phyloP scores from a whole-genome alignment of 1,140 invertebrate genomes.

The Solenopsis invicta region DNA sequence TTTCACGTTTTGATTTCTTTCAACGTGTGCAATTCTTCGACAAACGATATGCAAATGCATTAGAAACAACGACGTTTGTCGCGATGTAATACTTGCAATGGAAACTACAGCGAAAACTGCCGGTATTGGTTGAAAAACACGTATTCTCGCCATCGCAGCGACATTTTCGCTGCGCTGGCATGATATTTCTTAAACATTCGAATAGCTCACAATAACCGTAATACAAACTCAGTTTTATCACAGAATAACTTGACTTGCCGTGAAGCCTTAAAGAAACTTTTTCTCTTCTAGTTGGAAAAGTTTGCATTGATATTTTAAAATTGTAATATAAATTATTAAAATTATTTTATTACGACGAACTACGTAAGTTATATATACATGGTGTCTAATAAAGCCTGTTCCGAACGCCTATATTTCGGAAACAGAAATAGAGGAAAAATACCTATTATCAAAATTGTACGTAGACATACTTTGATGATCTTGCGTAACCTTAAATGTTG shows the following conservation, averaged over 20 bases:
- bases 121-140: slow-evolving; percentile 57
- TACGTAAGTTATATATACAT: too few relatives aligned
- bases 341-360: slow-evolving; percentile 8
- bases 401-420: too few relatives aligned
- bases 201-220: slow-evolving; percentile 1
- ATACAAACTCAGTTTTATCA: neutral
- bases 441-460: too few relatives aligned
- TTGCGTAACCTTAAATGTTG: too few relatives aligned
- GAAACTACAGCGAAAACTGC: slow-evolving; percentile 39
- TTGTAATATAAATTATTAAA: neutral
- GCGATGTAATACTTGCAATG: slow-evolving; percentile 18
- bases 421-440: too few relatives aligned
- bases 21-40: slow-evolving; percentile 21
- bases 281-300: neutral
- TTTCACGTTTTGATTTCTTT: neutral
- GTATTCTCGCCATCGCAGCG: slow-evolving; percentile 26
- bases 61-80: slow-evolving; percentile 45
- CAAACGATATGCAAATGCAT: slow-evolving; percentile 11
- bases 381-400: too few relatives aligned
- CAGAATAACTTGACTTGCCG: neutral
- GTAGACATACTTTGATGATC: too few relatives aligned
- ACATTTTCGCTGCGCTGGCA: slow-evolving; percentile 27
- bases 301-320: neutral
- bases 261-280: neutral
- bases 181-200: slow-evolving; percentile 52